Conservation (phyloP, 2,797 vertebrate species). For the Enteromius argenteus region DNA sequence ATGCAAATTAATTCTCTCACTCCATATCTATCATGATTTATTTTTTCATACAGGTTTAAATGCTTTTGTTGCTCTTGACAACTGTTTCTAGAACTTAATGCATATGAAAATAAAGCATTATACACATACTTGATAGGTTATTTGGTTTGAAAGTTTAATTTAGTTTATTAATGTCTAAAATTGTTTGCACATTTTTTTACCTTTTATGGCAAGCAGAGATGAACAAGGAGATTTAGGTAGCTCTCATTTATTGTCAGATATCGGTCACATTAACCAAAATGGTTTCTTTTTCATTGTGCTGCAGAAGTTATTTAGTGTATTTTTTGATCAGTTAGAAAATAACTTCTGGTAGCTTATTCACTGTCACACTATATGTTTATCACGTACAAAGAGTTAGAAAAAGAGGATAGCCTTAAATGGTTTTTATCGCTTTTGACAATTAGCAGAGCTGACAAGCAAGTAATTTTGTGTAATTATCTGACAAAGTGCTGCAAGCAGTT, state of each 20-base stretch:
- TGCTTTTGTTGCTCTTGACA: background rate
- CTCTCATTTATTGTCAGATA: background rate
- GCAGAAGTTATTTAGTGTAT: background rate
- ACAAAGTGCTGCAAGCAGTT: background rate
- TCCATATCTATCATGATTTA: background rate
- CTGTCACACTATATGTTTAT: background rate
- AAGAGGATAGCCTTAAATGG: no score
- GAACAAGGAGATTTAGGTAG: background rate
- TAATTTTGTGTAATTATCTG: background rate
- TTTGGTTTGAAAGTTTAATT: background rate
- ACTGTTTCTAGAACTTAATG: background rate
- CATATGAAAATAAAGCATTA: background rate
- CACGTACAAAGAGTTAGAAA: background rate
- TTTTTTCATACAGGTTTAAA: background rate
- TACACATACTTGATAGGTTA: background rate
- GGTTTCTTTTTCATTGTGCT: background rate
- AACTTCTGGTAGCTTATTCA: background rate
- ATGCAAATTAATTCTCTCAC: background rate
- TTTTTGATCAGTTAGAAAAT: background rate
- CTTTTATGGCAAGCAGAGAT: background rate
- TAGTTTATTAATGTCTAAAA: background rate
- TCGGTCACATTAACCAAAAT: background rate
- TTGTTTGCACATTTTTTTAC: background rate
- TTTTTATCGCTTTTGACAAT: background rate
- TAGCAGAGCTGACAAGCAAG: constrained; percentile 2